phyloP scores from a whole-genome alignment of 2,113 vertebrate species.

The Anhinga anhinga region DNA sequence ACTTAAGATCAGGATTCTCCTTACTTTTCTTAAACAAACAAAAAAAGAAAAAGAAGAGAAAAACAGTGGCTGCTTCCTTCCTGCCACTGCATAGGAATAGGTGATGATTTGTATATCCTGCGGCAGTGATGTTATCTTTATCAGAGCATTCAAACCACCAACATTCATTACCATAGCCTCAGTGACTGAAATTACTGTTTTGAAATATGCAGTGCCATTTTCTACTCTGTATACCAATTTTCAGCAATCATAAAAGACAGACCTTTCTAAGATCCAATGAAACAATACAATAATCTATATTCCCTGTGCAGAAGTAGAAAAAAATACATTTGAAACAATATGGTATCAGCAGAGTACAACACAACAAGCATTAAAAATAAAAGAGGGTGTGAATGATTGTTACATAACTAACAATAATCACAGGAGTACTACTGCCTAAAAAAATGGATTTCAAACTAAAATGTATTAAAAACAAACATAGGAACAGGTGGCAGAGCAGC shows the following conservation, averaged over 20 bases:
- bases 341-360: neutral
- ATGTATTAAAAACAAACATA: neutral
- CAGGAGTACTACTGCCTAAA: neutral
- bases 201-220: constrained; percentile 47
- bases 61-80: neutral
- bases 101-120: neutral
- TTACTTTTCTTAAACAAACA: neutral
- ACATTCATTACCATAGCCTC: constrained; percentile 18
- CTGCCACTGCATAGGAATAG: neutral
- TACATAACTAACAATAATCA: neutral
- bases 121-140: constrained; percentile 34
- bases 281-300: constrained; percentile 48
- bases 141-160: constrained; percentile 25
- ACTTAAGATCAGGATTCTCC: neutral
- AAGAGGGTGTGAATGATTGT: neutral
- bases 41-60: neutral
- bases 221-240: constrained; percentile 8
- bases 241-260: constrained; percentile 35
- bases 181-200: constrained; percentile 16
- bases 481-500: neutral
- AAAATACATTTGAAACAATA: neutral
- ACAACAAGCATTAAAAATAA: constrained; percentile 10
- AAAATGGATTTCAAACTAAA: neutral
- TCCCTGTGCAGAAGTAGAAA: neutral
- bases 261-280: constrained; percentile 38